Conservation (phyloP, 1,140 invertebrate species). For the Polypedilum pembai region DNA sequence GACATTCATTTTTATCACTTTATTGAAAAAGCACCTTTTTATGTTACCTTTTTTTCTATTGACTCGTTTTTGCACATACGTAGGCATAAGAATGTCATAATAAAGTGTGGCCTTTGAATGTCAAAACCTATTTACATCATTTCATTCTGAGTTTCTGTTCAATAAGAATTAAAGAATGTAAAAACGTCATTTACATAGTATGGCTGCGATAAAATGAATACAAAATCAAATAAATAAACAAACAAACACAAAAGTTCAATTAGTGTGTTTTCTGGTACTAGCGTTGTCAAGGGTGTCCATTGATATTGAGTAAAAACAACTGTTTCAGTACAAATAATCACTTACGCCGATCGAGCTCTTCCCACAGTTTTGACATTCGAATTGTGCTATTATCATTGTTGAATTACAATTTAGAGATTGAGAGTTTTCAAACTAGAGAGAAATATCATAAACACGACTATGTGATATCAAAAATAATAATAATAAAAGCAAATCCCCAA, state of each 20-base stretch:
- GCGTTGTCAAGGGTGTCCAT: too few species aligned
- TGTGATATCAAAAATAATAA: background rate
- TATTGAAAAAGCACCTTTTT: constrained; percentile 18
- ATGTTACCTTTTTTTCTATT: background rate
- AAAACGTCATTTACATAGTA: background rate
- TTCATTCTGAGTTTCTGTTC: background rate
- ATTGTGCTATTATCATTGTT: too few species aligned
- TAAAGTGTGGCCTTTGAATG: background rate
- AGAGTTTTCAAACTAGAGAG: too few species aligned
- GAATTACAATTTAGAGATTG: too few species aligned
- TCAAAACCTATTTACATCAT: background rate
- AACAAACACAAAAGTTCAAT: constrained; percentile 10
- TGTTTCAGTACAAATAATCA: too few species aligned
- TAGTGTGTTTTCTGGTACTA: background rate
- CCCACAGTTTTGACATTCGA: too few species aligned
- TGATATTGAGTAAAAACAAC: too few species aligned
- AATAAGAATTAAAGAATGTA: background rate
- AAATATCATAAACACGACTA: constrained; percentile 9
- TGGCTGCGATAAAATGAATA: background rate
- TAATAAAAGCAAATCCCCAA: constrained; percentile 2
- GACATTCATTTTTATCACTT: constrained; percentile 26
- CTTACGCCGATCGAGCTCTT: too few species aligned
- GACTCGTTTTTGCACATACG: background rate
- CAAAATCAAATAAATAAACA: background rate
- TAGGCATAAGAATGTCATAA: background rate